Percentiles rank a stretch among this genome's conserved stretches.
These are phyloP conservation scores for Tetraneura akinire DNA, from an alignment of 1,140 invertebrate species.

Conservation along the genomic window DNA sequence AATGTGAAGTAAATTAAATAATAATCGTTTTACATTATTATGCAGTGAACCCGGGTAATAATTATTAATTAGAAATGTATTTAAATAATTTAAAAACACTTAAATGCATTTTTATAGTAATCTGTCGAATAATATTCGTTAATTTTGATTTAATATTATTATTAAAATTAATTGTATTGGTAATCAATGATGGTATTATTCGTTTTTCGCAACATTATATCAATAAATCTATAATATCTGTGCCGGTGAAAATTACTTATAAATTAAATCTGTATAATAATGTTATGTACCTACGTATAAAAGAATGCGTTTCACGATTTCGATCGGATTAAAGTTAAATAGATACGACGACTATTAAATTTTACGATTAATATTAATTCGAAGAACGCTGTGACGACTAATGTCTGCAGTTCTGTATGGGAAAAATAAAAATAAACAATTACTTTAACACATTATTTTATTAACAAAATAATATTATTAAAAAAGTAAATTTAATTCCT, in stretches of 20 bases:
- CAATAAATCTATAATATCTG: neutral
- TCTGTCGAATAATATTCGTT: no score
- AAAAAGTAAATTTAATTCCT: slow-evolving; percentile 27
- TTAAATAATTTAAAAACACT: no score
- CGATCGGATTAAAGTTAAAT: neutral
- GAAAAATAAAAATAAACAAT: neutral
- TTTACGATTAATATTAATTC: slow-evolving; percentile 30
- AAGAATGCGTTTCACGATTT: neutral
- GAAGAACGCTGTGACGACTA: neutral
- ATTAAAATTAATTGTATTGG: no score
- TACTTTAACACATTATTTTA: neutral
- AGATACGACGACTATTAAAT: slow-evolving; percentile 29
- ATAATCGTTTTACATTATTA: no score
- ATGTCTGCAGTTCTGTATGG: no score
- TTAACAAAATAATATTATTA: slow-evolving; percentile 33
- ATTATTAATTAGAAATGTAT: no score
- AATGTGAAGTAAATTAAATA: no score
- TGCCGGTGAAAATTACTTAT: neutral
- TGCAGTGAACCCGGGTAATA: no score
- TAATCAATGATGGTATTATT: neutral
- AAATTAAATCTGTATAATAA: neutral
- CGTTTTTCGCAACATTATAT: no score
- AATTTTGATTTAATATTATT: no score
- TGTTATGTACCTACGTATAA: no score
- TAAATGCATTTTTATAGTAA: no score